These are phyloP conservation scores for Agriopis leucophaearia DNA, from an alignment of 2,888 invertebrate genomes.

Conservation along the genomic window DNA sequence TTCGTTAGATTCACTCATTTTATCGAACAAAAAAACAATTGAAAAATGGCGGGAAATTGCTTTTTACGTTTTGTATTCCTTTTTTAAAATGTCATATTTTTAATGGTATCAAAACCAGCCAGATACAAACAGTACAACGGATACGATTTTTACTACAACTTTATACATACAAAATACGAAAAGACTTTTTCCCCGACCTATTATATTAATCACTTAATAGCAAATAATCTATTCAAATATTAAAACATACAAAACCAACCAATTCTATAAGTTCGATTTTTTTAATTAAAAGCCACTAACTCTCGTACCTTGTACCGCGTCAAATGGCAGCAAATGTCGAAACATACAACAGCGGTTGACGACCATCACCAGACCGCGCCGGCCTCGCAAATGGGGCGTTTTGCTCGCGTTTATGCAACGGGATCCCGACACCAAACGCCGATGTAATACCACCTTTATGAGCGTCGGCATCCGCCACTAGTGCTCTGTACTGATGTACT, in stretches of 20 bases:
- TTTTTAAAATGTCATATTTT: too few relatives aligned
- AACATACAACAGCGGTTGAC: slow-evolving; percentile 45
- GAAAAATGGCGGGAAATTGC: too few relatives aligned
- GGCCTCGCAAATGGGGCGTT: slow-evolving; percentile 40
- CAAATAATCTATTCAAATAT: background rate
- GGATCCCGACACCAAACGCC: slow-evolving; percentile 38
- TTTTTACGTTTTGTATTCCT: too few relatives aligned
- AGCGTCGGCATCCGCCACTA: slow-evolving; percentile 30
- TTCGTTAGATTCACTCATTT: too few relatives aligned
- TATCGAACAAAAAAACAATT: too few relatives aligned
- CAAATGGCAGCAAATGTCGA: slow-evolving; percentile 43
- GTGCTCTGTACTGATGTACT: slow-evolving; percentile 24
- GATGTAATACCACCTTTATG: slow-evolving; percentile 37
- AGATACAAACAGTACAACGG: too few relatives aligned
- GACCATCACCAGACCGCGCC: slow-evolving; percentile 39
- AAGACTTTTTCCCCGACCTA: too few relatives aligned
- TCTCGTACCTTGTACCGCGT: slow-evolving; percentile 29
- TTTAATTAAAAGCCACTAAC: slow-evolving; percentile 8
- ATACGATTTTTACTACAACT: too few relatives aligned
- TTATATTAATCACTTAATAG: too few relatives aligned
- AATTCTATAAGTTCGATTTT: background rate
- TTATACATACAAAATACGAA: too few relatives aligned
- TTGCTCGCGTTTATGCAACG: slow-evolving; percentile 48
- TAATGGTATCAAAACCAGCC: too few relatives aligned
- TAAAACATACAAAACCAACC: background rate